Evolutionary conservation across 2,797 vertebrate species (phyloP).

Genomic region (Crenuchus spilurus): DNA sequence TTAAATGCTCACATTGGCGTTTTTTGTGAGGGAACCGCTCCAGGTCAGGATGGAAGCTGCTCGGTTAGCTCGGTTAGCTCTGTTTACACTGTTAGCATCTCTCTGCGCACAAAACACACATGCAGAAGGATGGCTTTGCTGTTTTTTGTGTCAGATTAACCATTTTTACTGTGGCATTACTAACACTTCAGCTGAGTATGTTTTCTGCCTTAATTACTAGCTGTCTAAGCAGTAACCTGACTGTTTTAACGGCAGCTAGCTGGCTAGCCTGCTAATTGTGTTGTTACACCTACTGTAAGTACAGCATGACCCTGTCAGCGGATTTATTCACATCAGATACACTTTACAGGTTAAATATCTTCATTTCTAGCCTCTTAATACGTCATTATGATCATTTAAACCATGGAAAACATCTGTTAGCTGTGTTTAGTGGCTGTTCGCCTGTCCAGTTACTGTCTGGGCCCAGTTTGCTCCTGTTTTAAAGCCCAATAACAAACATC

Average conservation of each 20-base stretch:
- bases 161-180: not conserved
- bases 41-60: not conserved
- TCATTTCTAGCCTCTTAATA: not conserved
- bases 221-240: not conserved
- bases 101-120: not conserved
- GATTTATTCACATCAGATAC: not conserved
- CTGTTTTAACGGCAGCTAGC: not conserved
- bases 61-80: constrained; percentile 17
- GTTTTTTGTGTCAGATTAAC: not conserved
- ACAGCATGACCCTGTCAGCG: no score
- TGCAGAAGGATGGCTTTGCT: not conserved
- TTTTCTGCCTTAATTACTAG: not conserved
- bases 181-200: not conserved
- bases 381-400: no score
- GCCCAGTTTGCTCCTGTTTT: not conserved
- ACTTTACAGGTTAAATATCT: not conserved
- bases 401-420: no score
- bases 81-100: constrained; percentile 21
- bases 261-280: constrained; percentile 4
- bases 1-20: not conserved
- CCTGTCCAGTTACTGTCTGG: not conserved
- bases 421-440: not conserved
- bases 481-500: no score
- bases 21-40: not conserved
- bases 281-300: not conserved